A percentile compares a stretch with the other conserved stretches of the same genome.
Conservation (phyloP, 2,888 invertebrate genomes). For the Lasioglossum lativentre region DNA sequence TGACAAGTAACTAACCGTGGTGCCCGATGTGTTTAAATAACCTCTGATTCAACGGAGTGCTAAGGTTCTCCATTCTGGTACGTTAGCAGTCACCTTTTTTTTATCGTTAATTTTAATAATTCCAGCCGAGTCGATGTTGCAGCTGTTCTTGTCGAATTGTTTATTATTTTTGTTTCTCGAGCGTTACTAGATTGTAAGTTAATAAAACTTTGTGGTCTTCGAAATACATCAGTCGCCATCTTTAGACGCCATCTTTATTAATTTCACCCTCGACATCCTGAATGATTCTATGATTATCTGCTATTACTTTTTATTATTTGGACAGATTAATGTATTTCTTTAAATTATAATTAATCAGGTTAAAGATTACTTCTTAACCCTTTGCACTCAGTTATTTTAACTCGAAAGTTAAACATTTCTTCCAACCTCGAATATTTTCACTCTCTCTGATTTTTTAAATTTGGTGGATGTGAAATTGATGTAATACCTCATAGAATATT, state of each 20-base stretch:
- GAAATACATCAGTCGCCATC: neutral
- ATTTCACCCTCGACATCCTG: neutral
- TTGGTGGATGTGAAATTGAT: too few relatives aligned
- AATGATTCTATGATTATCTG: neutral
- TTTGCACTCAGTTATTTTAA: too few relatives aligned
- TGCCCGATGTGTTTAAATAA: constrained; percentile 42
- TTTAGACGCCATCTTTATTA: constrained; percentile 3
- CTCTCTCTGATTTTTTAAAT: too few relatives aligned
- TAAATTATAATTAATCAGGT: neutral
- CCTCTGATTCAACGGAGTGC: constrained; percentile 33
- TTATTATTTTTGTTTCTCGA: neutral
- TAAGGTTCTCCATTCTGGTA: constrained; percentile 54
- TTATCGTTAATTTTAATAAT: neutral
- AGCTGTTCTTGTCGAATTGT: neutral
- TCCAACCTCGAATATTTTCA: too few relatives aligned
- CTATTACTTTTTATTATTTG: neutral
- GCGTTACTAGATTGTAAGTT: neutral
- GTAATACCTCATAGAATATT: too few relatives aligned
- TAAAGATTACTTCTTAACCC: neutral
- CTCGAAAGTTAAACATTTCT: too few relatives aligned
- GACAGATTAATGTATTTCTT: too few relatives aligned
- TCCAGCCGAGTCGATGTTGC: neutral
- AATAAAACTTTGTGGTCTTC: neutral
- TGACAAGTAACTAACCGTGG: constrained; percentile 32
- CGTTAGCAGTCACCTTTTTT: constrained; percentile 22